Conservation (phyloP, 2,797 vertebrate species). For the Malacoctenus gilli region DNA sequence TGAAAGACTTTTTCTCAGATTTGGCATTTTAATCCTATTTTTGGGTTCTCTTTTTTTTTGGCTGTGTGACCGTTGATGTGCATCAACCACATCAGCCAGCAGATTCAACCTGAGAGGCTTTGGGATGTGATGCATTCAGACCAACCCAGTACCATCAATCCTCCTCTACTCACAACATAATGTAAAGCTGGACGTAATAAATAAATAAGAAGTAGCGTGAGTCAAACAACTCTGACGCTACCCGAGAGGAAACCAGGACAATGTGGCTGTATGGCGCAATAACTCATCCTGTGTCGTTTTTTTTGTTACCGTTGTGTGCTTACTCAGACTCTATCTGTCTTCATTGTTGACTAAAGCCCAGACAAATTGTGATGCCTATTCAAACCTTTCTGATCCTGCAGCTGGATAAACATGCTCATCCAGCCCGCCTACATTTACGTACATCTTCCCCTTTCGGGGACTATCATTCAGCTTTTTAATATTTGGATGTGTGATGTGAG, state of each 20-base stretch:
- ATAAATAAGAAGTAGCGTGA: background rate
- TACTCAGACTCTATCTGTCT: conserved; percentile 46
- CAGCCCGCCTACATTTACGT: conserved; percentile 35
- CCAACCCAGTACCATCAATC: no score
- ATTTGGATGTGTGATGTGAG: conserved; percentile 35
- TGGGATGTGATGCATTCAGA: no score
- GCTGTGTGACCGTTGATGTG: no score
- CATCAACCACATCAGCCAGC: no score
- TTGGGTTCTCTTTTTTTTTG: no score
- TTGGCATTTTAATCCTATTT: no score
- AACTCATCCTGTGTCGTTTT: conserved; percentile 39
- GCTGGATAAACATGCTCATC: conserved; percentile 78
- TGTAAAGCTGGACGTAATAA: no score
- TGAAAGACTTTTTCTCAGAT: no score
- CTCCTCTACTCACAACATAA: no score
- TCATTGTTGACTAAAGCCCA: conserved; percentile 65
- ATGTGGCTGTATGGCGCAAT: conserved; percentile 31
- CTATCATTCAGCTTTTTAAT: conserved; percentile 33
- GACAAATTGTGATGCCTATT: conserved; percentile 53
- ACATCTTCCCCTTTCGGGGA: conserved; percentile 13
- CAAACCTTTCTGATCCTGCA: conserved; percentile 60
- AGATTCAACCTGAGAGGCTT: no score
- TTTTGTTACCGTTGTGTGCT: conserved; percentile 56
- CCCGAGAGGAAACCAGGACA: conserved; percentile 13
- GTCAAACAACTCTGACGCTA: conserved; percentile 9